Evolutionary conservation across 2,113 vertebrate genomes (phyloP).

Genomic region (Halcyon malimbica): DNA sequence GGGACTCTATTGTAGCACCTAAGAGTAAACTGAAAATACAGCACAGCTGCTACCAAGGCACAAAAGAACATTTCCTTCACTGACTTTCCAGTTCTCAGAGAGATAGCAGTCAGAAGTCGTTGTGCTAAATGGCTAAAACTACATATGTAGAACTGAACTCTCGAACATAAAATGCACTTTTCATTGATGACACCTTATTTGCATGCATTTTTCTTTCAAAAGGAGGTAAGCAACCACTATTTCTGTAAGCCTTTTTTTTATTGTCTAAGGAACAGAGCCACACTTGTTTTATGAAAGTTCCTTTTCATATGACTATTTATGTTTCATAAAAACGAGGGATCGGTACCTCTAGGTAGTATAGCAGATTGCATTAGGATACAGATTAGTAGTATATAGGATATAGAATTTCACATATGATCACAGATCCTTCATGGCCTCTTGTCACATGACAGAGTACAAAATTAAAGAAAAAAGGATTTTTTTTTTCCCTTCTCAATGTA

Average conservation of each 20-base stretch:
- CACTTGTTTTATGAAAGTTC: background rate
- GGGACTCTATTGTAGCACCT: background rate
- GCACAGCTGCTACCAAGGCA: background rate
- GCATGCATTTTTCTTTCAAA: background rate
- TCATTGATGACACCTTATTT: background rate
- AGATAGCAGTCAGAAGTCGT: background rate
- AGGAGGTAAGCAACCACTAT: background rate
- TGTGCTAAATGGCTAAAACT: background rate
- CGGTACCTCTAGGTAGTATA: background rate
- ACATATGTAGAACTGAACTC: background rate
- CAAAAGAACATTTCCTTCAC: background rate
- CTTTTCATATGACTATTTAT: background rate
- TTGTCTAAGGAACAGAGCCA: background rate
- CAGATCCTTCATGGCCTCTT: background rate
- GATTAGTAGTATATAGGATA: background rate
- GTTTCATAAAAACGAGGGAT: background rate
- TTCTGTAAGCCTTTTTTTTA: background rate
- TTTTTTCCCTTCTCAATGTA: background rate
- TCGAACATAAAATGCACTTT: background rate
- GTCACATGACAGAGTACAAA: background rate
- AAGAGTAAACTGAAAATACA: conserved; percentile 14
- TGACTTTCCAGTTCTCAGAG: background rate
- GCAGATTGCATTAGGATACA: background rate
- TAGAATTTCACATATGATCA: background rate
- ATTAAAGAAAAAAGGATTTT: background rate